Conservation (phyloP, 2,113 vertebrate genomes). For the Pomatorhinus ruficollis region DNA sequence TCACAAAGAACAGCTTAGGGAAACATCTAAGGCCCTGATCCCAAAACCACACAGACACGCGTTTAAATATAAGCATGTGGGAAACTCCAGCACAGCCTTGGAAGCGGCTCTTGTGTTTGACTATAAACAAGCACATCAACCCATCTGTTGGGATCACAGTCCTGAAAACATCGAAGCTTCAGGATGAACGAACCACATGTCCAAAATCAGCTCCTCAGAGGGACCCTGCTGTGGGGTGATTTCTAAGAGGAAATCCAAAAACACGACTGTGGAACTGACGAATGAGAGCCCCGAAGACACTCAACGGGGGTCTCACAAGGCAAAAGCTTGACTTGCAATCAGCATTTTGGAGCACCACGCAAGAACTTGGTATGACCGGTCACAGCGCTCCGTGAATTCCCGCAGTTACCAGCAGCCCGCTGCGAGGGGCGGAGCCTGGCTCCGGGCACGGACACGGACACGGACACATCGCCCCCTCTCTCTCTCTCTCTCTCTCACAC, state of each 20-base stretch:
- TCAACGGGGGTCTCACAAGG: accelerated
- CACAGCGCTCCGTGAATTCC: too few relatives aligned
- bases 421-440: background rate
- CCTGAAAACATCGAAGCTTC: background rate
- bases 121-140: background rate
- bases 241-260: background rate
- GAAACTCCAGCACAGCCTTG: background rate
- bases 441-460: background rate
- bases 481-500: background rate
- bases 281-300: too few relatives aligned
- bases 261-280: too few relatives aligned
- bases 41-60: background rate
- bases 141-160: background rate
- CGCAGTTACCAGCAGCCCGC: background rate
- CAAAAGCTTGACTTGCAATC: background rate
- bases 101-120: background rate
- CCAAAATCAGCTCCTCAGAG: background rate
- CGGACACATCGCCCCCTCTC: background rate
- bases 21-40: background rate
- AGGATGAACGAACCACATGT: background rate
- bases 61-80: background rate
- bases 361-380: background rate
- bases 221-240: background rate
- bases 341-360: background rate
- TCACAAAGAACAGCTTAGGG: background rate